These are phyloP conservation scores for Campoletis raptor DNA, from an alignment of 2,888 invertebrate genomes.

Conservation along the genomic window DNA sequence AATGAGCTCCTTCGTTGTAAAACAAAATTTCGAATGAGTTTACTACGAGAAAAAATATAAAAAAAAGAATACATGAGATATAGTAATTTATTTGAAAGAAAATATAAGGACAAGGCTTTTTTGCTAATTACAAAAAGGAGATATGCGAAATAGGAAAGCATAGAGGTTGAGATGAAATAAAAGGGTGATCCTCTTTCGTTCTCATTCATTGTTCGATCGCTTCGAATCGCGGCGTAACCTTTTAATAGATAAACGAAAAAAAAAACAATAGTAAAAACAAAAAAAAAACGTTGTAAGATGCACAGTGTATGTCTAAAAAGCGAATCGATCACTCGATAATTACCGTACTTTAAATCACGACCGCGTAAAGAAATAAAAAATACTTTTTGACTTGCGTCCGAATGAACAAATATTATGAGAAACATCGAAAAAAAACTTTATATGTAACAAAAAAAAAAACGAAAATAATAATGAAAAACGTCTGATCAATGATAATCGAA, in stretches of 20 bases:
- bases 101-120: slow-evolving; percentile 13
- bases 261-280: slow-evolving; percentile 52
- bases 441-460: neutral
- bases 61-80: slow-evolving; percentile 18
- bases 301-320: slow-evolving; percentile 71
- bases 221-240: slow-evolving; percentile 70
- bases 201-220: slow-evolving; percentile 62
- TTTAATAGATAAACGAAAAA: slow-evolving; percentile 71
- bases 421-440: slow-evolving; percentile 16
- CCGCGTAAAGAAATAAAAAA: slow-evolving; percentile 58
- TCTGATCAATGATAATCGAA: slow-evolving; percentile 16
- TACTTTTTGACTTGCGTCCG: slow-evolving; percentile 40
- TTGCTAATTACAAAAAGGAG: slow-evolving; percentile 29
- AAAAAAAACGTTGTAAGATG: slow-evolving; percentile 70
- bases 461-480: slow-evolving; percentile 17
- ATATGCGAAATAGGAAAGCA: slow-evolving; percentile 7
- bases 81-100: slow-evolving; percentile 38
- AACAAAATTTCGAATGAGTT: slow-evolving; percentile 19
- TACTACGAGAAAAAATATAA: neutral
- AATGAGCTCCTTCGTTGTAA: slow-evolving; percentile 1
- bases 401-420: slow-evolving; percentile 38
- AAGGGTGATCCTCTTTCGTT: slow-evolving; percentile 21
- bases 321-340: slow-evolving; percentile 71
- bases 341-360: slow-evolving; percentile 62
- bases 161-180: neutral